A percentile compares a stretch with the other conserved stretches of the same genome.
phyloP scores from a whole-genome alignment of 2,888 invertebrate genomes.

The Acleris emargana region DNA sequence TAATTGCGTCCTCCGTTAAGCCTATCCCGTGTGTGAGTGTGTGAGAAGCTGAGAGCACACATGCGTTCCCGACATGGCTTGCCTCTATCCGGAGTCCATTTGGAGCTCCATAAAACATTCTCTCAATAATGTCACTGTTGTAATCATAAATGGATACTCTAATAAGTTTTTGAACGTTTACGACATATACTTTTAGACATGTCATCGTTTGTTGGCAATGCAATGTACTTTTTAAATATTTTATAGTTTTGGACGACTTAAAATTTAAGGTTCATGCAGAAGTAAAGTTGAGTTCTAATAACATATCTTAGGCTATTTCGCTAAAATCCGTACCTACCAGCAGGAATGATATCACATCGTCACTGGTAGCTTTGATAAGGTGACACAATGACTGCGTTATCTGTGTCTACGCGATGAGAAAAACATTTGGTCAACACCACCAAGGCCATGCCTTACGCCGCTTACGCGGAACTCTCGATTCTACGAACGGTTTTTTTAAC shows the following conservation, averaged over 20 bases:
- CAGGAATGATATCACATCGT: conserved; percentile 45
- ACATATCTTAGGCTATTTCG: conserved; percentile 12
- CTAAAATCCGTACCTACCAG: conserved; percentile 8
- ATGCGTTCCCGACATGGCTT: conserved; percentile 42
- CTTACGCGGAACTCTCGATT: conserved; percentile 67
- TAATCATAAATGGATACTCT: conserved; percentile 20
- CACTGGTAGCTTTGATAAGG: conserved; percentile 60
- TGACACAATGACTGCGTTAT: conserved; percentile 64
- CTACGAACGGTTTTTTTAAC: conserved; percentile 42
- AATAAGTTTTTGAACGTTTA: conserved; percentile 17
- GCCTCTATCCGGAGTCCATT: conserved; percentile 33
- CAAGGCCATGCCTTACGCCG: conserved; percentile 73
- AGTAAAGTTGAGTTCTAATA: background rate
- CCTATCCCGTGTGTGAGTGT: conserved; percentile 61
- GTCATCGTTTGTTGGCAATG: background rate
- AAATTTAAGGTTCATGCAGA: background rate
- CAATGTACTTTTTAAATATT: background rate
- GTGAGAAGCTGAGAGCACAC: conserved; percentile 45
- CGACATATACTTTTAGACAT: background rate
- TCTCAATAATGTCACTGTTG: conserved; percentile 29
- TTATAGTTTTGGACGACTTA: background rate
- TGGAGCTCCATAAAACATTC: conserved; percentile 33
- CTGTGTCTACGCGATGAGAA: conserved; percentile 60
- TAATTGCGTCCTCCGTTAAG: conserved; percentile 81
- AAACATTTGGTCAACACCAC: conserved; percentile 67